These are phyloP conservation scores for Brotogeris chrysoptera DNA, from an alignment of 2,797 vertebrate genomes.

Conservation along the genomic window DNA sequence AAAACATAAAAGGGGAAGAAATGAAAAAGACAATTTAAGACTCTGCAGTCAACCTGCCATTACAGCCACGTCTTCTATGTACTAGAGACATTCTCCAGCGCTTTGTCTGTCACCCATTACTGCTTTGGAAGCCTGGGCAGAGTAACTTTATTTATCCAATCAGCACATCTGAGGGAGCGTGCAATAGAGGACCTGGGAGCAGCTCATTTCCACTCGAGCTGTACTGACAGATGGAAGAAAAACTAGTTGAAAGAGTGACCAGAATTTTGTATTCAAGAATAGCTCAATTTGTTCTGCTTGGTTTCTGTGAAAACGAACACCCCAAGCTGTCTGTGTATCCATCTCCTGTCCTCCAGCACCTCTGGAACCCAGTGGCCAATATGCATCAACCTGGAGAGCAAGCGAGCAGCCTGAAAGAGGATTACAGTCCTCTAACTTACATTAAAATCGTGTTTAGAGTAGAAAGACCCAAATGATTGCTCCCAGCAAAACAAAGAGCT, in stretches of 20 bases:
- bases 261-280: background rate
- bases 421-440: background rate
- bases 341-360: background rate
- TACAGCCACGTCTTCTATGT: background rate
- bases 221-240: background rate
- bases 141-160: conserved; percentile 1
- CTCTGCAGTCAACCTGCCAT: background rate
- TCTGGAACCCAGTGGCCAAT: background rate
- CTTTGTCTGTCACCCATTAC: background rate
- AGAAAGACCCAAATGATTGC: background rate
- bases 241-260: background rate
- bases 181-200: background rate
- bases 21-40: background rate
- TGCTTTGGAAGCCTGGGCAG: background rate
- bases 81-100: background rate
- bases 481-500: background rate
- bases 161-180: background rate
- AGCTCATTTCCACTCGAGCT: background rate
- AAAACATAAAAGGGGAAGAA: background rate
- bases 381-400: background rate
- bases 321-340: background rate
- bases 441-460: background rate
- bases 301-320: background rate
- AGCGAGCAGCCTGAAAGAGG: background rate
- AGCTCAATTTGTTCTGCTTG: background rate